A percentile compares a stretch with the other conserved stretches of the same genome.
These are phyloP conservation scores for Drosophila ironensis DNA, from an alignment of 1,140 invertebrate species.

Conservation along the genomic window DNA sequence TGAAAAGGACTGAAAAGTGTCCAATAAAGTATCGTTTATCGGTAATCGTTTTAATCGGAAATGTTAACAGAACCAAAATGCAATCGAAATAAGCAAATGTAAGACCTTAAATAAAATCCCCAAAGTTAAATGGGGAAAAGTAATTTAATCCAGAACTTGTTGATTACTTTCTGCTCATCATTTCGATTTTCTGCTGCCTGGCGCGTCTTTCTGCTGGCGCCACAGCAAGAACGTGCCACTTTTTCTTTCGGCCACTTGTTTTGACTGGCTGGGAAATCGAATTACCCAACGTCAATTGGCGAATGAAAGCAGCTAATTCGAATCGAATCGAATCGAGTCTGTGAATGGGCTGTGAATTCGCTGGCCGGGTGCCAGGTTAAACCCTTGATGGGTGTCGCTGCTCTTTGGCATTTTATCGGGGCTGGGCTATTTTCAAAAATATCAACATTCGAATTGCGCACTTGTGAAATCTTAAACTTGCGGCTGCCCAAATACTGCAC, in stretches of 20 bases:
- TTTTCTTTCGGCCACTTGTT: conserved; percentile 3
- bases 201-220: conserved; percentile 1
- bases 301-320: background rate
- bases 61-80: too few relatives aligned
- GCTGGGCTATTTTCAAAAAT: conserved; percentile 34
- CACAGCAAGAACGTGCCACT: conserved; percentile 2
- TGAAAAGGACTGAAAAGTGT: too few relatives aligned
- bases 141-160: too few relatives aligned
- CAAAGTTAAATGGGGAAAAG: too few relatives aligned
- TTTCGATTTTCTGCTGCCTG: background rate
- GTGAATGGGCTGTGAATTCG: conserved; percentile 10
- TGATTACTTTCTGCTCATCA: background rate
- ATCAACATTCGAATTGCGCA: conserved; percentile 7
- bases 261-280: conserved; percentile 9
- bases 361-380: conserved; percentile 29
- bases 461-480: conserved; percentile 46
- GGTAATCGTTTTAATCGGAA: too few relatives aligned
- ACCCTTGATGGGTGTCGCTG: conserved; percentile 38
- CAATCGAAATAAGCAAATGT: too few relatives aligned
- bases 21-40: too few relatives aligned
- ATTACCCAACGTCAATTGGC: conserved; percentile 11
- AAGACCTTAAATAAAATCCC: too few relatives aligned
- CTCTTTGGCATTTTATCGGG: conserved; percentile 63
- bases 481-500: conserved; percentile 16
- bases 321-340: background rate